Percentiles rank a stretch among this genome's conserved stretches.
Evolutionary conservation across 2,888 invertebrate genomes (phyloP).

Genomic region (Lepidochrysops patricia): DNA sequence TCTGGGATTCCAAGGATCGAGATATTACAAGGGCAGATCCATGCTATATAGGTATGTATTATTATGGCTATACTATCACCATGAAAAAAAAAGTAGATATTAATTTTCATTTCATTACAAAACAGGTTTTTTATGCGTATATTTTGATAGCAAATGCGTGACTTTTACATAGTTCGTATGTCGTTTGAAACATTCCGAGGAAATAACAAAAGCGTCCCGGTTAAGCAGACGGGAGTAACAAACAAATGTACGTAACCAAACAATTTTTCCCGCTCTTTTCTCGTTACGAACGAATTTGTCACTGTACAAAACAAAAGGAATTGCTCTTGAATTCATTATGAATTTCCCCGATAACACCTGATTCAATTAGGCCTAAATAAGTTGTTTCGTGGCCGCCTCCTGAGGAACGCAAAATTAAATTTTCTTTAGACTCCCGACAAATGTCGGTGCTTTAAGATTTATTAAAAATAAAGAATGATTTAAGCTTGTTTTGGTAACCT

Average conservation of each 20-base stretch:
- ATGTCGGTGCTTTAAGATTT: constrained; percentile 19
- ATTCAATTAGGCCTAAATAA: constrained; percentile 31
- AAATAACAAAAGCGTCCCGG: not conserved
- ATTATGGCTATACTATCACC: too few species aligned
- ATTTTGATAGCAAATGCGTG: too few species aligned
- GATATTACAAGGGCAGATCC: too few species aligned
- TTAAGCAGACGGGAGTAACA: not conserved
- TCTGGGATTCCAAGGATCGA: too few species aligned
- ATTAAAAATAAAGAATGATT: constrained; percentile 18
- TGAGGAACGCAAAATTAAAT: constrained; percentile 28
- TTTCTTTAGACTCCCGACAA: constrained; percentile 24
- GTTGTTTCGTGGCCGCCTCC: constrained; percentile 22
- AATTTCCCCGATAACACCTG: constrained; percentile 31
- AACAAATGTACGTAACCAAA: not conserved
- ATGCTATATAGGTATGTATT: too few species aligned
- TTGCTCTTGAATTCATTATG: constrained; percentile 27
- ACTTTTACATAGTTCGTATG: not conserved
- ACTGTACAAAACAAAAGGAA: constrained; percentile 23
- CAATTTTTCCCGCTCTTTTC: constrained; percentile 4
- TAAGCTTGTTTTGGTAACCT: not conserved
- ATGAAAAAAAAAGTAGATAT: too few species aligned
- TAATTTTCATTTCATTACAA: too few species aligned
- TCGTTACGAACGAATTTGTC: constrained; percentile 22
- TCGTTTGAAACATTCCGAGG: not conserved
- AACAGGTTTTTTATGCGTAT: too few species aligned